Base-by-base conservation (phyloP, 2,888 invertebrate genomes). In the Microctonus hyperodae region DNA sequence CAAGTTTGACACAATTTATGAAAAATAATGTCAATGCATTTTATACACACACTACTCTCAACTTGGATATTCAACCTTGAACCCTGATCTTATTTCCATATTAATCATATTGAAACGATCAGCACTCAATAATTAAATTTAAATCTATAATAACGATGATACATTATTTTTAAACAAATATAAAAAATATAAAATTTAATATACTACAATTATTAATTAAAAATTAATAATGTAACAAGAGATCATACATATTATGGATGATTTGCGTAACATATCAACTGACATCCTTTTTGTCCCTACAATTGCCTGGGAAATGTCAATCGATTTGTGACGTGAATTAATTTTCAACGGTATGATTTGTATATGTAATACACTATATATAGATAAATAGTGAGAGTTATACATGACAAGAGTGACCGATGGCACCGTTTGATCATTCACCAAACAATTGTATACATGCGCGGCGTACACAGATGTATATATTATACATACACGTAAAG, bases 81-180 rank as follows among this genome's bases (percentile, higher is more conserved):
- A 68, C 68, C 50, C 63, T 69, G 69, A 69, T 65, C 69, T 64
- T 51, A 60, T 61, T 53, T 62, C 22, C 44, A 53, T 58, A 33
- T 44, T 16, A 16, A 31, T 25, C 64, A 51, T 44, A 64, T 35
- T 37, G 50, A 58, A 64, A 61, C 61, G 35, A 51, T 61, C 51
- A 28, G 64, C 58, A 33, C 66, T 57, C 40, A 50, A 23, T 59
- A 68, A 69, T 69, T 28, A 20, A 58, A 56, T 67, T 31, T 31
- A 50, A 53, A 11, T 40, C n/a, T 13, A 22, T 50, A 56, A 61
- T 60, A 59, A 37, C 31, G 22, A 33, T 58, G 20, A 57, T 28
- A 51, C 20, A n/a, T 23, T 50, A 60, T 53, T n/a, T 16, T 7
- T n/a, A 7, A 44, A 6, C 16, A 16, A n/a, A 20, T 16, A n/a